A percentile compares a stretch with the other conserved stretches of the same genome.
phyloP scores from a whole-genome alignment of 2,888 invertebrate genomes.

The Cataglyphis albicans region DNA sequence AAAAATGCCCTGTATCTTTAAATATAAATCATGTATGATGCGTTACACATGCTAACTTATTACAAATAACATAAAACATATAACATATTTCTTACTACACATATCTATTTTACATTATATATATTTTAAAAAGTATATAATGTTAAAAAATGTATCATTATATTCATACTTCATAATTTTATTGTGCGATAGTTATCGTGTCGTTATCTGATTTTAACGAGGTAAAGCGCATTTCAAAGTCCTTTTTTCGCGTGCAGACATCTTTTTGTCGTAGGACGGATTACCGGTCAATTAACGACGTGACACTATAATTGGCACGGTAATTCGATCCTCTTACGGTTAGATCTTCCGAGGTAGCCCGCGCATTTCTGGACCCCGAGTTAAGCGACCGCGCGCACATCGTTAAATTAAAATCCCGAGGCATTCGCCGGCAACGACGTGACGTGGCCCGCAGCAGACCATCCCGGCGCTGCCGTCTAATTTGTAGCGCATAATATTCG shows the following conservation, averaged over 20 bases:
- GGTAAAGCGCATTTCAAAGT: slow-evolving; percentile 51
- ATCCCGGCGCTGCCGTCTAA: slow-evolving; percentile 71
- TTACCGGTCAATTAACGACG: slow-evolving; percentile 80
- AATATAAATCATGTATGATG: slow-evolving; percentile 18
- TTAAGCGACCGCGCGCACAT: slow-evolving; percentile 74
- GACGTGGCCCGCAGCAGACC: slow-evolving; percentile 53
- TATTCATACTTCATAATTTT: not conserved
- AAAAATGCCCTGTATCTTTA: not conserved
- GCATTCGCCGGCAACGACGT: slow-evolving; percentile 59
- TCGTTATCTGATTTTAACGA: slow-evolving; percentile 37
- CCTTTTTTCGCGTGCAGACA: slow-evolving; percentile 44
- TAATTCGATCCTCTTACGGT: slow-evolving; percentile 76
- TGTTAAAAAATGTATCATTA: slow-evolving; percentile 4
- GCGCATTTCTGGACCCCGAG: slow-evolving; percentile 61
- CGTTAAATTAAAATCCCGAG: slow-evolving; percentile 81
- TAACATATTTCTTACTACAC: not conserved
- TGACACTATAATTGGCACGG: slow-evolving; percentile 80
- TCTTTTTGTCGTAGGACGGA: slow-evolving; percentile 58
- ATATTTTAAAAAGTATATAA: not conserved
- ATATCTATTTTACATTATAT: not conserved
- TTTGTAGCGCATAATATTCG: slow-evolving; percentile 78
- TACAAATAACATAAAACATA: not conserved
- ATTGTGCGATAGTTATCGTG: not conserved
- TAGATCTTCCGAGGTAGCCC: slow-evolving; percentile 50
- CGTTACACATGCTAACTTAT: not conserved